A percentile compares a stretch with the other conserved stretches of the same genome.
phyloP scores from a whole-genome alignment of 2,113 vertebrate genomes.

The Lichenostomus cassidix region DNA sequence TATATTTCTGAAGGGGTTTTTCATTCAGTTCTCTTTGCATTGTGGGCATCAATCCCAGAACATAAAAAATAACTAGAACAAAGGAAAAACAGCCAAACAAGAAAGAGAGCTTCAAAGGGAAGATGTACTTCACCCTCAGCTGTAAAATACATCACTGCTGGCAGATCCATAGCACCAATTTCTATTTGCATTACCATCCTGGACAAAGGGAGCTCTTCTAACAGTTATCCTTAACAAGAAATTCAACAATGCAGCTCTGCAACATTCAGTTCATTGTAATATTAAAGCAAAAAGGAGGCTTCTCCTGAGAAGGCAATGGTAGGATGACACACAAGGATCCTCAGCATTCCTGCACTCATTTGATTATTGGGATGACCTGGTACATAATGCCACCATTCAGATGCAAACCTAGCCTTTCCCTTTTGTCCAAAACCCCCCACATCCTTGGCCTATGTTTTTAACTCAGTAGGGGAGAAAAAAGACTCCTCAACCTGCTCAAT shows the following conservation, averaged over 20 bases:
- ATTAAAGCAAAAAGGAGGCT: not conserved
- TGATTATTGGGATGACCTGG: rapidly evolving
- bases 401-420: not conserved
- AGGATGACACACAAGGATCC: not conserved
- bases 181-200: not conserved
- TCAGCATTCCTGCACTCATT: not conserved
- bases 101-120: constrained; percentile 1
- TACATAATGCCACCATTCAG: not conserved
- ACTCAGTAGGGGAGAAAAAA: not conserved
- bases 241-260: not conserved
- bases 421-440: not conserved
- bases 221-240: not conserved
- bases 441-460: not conserved
- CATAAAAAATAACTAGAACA: not conserved
- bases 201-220: not conserved
- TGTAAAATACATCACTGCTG: not conserved
- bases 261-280: not conserved
- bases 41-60: not conserved
- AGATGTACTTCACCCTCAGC: not conserved
- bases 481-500: not conserved
- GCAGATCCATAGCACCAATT: constrained; percentile 16
- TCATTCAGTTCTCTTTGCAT: not conserved
- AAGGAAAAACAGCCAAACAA: not conserved
- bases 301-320: not conserved
- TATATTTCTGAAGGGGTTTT: not conserved